phyloP scores from a whole-genome alignment of 2,888 invertebrate species.

The Suillia variegata region DNA sequence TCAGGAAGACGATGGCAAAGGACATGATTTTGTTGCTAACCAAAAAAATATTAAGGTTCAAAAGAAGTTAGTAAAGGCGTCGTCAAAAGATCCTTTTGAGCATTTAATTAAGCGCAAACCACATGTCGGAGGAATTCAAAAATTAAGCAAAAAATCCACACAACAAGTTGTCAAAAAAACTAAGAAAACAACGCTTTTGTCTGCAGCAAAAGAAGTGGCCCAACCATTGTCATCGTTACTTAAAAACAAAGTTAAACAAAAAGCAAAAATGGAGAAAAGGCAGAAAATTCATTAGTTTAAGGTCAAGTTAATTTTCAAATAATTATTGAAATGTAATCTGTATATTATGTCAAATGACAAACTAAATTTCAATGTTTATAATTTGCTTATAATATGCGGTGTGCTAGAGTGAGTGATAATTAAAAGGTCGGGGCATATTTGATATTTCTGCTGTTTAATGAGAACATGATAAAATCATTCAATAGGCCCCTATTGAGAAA shows the following conservation, averaged over 20 bases:
- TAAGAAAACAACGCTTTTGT: conserved; percentile 37
- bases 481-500: too few relatives aligned
- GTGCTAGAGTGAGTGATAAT: too few relatives aligned
- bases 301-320: conserved; percentile 8
- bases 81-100: conserved; percentile 42
- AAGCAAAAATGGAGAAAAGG: conserved; percentile 37
- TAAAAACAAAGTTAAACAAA: conserved; percentile 27
- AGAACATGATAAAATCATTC: too few relatives aligned
- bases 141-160: conserved; percentile 31
- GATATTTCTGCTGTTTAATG: too few relatives aligned
- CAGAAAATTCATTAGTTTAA: conserved; percentile 32
- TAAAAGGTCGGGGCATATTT: too few relatives aligned
- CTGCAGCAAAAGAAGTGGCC: conserved; percentile 47
- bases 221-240: conserved; percentile 32
- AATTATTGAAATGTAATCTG: conserved; percentile 3
- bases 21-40: conserved; percentile 17
- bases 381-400: too few relatives aligned
- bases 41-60: conserved; percentile 29
- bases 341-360: neutral
- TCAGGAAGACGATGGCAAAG: conserved; percentile 22
- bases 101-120: conserved; percentile 49
- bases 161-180: conserved; percentile 24
- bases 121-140: conserved; percentile 47
- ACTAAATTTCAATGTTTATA: conserved; percentile 19
- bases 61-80: conserved; percentile 26